phyloP scores from a whole-genome alignment of 2,113 vertebrate species.

The Emydura subglobosa region DNA sequence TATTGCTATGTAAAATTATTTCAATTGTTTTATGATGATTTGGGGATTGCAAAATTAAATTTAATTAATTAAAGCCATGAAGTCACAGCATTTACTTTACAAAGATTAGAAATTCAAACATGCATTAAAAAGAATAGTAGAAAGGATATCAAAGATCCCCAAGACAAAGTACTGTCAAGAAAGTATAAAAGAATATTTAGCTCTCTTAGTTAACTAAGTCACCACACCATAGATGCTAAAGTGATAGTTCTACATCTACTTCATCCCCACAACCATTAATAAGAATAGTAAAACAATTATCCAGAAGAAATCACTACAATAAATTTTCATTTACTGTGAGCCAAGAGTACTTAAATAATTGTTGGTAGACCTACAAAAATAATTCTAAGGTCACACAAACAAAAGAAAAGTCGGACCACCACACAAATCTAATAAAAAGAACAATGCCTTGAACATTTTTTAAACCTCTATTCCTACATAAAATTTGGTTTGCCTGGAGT shows the following conservation, averaged over 20 bases:
- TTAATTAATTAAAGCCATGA: slow-evolving; percentile 62
- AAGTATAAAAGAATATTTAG: slow-evolving; percentile 30
- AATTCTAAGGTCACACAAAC: not conserved
- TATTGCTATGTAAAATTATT: not conserved
- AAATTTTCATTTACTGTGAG: slow-evolving; percentile 51
- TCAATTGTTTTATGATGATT: not conserved
- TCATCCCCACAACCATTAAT: not conserved
- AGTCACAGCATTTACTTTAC: slow-evolving; percentile 68
- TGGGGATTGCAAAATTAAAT: not conserved
- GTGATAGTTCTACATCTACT: slow-evolving; percentile 58
- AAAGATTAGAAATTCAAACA: slow-evolving; percentile 65
- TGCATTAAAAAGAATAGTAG: slow-evolving; percentile 60
- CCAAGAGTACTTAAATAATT: slow-evolving; percentile 14
- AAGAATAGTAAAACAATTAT: slow-evolving; percentile 59
- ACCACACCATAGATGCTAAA: slow-evolving; percentile 58
- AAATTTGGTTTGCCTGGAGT: slow-evolving; percentile 51
- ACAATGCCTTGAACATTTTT: not conserved
- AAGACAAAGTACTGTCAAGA: slow-evolving; percentile 37
- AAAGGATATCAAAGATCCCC: slow-evolving; percentile 12
- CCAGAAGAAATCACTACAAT: not conserved
- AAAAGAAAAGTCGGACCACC: slow-evolving; percentile 1
- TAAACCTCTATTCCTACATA: not conserved
- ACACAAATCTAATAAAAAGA: not conserved
- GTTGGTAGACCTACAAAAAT: not conserved
- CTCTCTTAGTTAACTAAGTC: slow-evolving; percentile 14